These are phyloP conservation scores for Eidolon dupreanum DNA, from an alignment of 2,797 vertebrate genomes.

Conservation along the genomic window DNA sequence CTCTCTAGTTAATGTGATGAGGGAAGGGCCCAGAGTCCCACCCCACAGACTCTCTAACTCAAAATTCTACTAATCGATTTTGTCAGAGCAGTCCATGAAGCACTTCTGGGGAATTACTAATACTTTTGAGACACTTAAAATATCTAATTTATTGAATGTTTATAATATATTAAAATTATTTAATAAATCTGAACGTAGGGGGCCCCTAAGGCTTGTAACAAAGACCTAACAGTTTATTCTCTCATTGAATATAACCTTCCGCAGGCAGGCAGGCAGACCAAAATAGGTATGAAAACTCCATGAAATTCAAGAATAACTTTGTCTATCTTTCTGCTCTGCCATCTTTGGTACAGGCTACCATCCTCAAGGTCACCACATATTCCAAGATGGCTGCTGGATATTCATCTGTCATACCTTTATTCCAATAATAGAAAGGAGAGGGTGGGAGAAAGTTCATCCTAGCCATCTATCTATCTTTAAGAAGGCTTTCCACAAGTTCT, in stretches of 20 bases:
- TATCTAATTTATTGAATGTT: neutral
- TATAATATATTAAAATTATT: neutral
- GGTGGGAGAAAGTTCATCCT: neutral
- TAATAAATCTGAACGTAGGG: neutral
- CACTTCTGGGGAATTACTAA: neutral
- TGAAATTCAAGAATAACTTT: neutral
- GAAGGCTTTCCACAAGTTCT: neutral
- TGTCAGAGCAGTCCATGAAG: neutral
- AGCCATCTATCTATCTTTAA: neutral
- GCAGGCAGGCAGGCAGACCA: neutral
- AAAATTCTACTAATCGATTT: neutral
- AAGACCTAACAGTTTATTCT: constrained; percentile 1
- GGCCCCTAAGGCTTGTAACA: neutral
- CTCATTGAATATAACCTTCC: neutral
- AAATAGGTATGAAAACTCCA: neutral
- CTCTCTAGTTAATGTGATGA: neutral
- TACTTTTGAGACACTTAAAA: neutral
- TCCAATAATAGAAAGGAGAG: neutral
- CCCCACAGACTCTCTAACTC: neutral
- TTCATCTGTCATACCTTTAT: neutral
- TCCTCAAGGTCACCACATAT: neutral
- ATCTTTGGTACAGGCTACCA: neutral
- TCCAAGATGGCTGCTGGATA: neutral
- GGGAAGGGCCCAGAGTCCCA: neutral
- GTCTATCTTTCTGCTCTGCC: neutral